Evolutionary conservation across 1,140 invertebrate genomes (phyloP), one percentile per base, ranked within the genome.

Genomic region (Plectrocnemia conspersa): DNA sequence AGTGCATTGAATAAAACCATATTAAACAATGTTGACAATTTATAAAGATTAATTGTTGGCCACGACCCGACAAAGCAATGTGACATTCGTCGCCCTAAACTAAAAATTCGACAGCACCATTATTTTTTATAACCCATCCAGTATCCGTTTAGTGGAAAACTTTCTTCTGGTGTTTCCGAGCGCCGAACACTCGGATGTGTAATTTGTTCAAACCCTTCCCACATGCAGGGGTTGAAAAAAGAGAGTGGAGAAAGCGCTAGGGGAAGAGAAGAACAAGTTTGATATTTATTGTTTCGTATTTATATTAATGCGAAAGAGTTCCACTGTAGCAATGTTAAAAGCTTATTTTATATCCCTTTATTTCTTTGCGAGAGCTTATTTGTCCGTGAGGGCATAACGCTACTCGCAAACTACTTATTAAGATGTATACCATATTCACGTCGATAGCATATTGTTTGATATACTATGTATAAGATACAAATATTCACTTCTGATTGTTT

Each of bases 201-300:
- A 60, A 60, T 60, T 60, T 60, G 53, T 56, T 56, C 54, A 25
- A 27, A 11, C 42, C 35, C 35, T 16, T 13, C 35, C 35, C 35
- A 16, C 35, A 38, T 16, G 35, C 35, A 16, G 42, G 42, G 23
- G 18, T 40, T n/a, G 42, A 25, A 27, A 45, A 22, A 25, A 45
- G 27, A 21, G 32, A 42, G 9, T 25, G 21, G 22, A 18, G 35
- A 9, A 32, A 47, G 25, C n/a, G 23, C 27, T 40, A 45, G 36
- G 47, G 27, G 24, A 24, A 38, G 53, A 46, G 40, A 47, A 42
- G 54, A 55, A 54, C 45, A 61, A 56, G 33, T 56, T 61, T 56
- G 54, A 61, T 61, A 61, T 61, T 61, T 61, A 61, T 61, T 50
- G 54, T 56, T 54, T 55, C 54, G 54, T 61, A 61, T 61, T 61